Evolutionary conservation across 2,113 vertebrate genomes (phyloP).

Genomic region (Catharus minimus): DNA sequence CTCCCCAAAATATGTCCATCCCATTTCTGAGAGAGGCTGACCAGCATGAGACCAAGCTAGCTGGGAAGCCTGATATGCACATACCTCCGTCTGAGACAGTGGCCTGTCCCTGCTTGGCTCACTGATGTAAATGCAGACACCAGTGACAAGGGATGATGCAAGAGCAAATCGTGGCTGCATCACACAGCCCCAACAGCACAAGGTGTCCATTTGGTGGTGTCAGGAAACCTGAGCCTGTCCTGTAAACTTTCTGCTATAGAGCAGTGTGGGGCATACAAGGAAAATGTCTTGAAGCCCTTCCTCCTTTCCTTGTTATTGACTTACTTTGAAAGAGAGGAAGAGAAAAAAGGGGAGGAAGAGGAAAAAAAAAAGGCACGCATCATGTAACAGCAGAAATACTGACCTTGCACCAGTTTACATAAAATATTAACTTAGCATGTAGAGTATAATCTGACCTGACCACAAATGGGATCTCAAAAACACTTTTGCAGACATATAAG

Average conservation of each 20-base stretch:
- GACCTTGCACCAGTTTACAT: neutral
- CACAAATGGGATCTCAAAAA: neutral
- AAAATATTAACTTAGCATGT: neutral
- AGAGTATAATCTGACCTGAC: neutral
- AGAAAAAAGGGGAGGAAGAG: neutral
- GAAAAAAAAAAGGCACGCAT: neutral
- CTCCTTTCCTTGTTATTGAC: neutral
- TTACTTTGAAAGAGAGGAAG: neutral
- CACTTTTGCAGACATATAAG: neutral
- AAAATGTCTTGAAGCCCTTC: neutral
- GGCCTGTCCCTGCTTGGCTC: neutral
- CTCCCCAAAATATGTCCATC: neutral
- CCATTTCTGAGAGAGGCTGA: neutral
- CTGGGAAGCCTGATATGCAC: neutral
- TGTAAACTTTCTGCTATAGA: neutral
- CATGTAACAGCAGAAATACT: neutral
- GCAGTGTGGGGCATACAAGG: neutral
- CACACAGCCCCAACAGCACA: accelerated
- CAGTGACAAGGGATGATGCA: neutral
- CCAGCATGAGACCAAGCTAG: neutral
- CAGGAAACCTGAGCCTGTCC: neutral
- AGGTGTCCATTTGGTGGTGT: neutral
- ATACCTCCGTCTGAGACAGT: neutral
- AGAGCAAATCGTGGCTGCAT: neutral
- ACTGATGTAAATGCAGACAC: neutral